Base-by-base conservation (phyloP, 2,797 vertebrate species). In the Antrozous pallidus region DNA sequence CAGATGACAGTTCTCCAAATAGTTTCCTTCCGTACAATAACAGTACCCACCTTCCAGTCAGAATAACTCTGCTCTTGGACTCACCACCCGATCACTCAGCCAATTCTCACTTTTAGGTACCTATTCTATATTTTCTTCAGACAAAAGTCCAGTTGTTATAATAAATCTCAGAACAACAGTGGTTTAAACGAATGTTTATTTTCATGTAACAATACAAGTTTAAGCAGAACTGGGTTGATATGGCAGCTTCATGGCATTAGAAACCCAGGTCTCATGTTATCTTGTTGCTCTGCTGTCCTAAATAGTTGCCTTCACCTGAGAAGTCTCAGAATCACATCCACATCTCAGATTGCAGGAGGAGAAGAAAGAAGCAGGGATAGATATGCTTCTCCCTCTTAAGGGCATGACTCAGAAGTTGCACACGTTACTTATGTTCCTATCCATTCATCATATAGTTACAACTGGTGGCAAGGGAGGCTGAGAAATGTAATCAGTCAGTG, bases 101-200 rank as follows among this genome's bases (percentile, higher is more conserved):
- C 80, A 96, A 78, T 65, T 31, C 6, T 49, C 22, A 63, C 28
- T 42, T 83, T 73, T 78, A 88, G 47, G 20, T 74, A 71, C 14
- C 71, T 90, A 94, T 78, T 33, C 24, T 67, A 5, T 79, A 24
- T 9, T 49, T 75, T 49, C 51, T 88, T 49, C 89, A 38, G 56
- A 79, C 58, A 45, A 22, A 88, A 47, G 4, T 56, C 92, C 11
- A 54, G 3, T 20, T 40, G 47, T 58, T 88, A 24, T 74, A 91
- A 58, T 45, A 47, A 95, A 71, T 45, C 8, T 12, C 42, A 75
- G 54, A 92, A 80, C 63, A 47, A 24, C 5, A 51, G 40, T 89
- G 14, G 2, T 78, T 80, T 90, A 79, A 85, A 87, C 12, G 79
- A 94, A 95, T 86, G 58, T 54, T 73, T 89, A 22, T 65, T 67